Base-by-base conservation (phyloP, 37 sponge, comb jelly and placozoan species). In the Haliclona indistincta region DNA sequence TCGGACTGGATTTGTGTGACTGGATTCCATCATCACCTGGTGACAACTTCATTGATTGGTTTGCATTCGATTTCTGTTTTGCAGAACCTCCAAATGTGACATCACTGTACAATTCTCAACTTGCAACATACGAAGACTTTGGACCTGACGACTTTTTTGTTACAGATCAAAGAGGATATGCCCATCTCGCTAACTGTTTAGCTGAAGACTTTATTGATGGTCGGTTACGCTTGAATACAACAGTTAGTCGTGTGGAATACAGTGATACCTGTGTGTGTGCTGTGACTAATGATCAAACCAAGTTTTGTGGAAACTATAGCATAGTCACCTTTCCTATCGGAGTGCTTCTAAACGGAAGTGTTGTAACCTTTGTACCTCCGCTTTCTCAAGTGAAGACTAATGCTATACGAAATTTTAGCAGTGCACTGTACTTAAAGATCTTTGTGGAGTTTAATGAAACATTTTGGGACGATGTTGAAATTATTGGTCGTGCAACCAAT, bases 251-350 rank as follows among this genome's bases (percentile, higher is more conserved):
- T 0, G 58, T 82, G 13, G 67, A 88, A 23, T 78, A 68, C 68
- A 37, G 36, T n/a, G 78, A 82, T 22, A 25, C 54, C 0, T 89
- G 84, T 75, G 89, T 89, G 26, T 88, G 89, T 73, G 85, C 54
- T 3, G 37, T 56, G 3, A 72, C 40, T 1, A 45, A 36, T 11
- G 55, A 3, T 30, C 5, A 15, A 5, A 26, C 13, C 2, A 4
- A n/a, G 19, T 88, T 83, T 74, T 88, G 89, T 74, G 85, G 68
- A 11, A 62, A 43, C 3, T 63, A 76, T 30, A 62, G 68, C 37
- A 74, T 89, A 2, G 4, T 68, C 33, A 89, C 89, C 6, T 82
- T 88, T 44, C 82, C 85, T 40, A 38, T 78, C 2, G 89, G 89
- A 38, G 84, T 81, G 2, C 78, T 88, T 1, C 62, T 34, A 0